Percentiles rank a stretch among this genome's conserved stretches.
Conservation (phyloP, 2,113 vertebrate genomes). For the Melanotaenia duboulayi region DNA sequence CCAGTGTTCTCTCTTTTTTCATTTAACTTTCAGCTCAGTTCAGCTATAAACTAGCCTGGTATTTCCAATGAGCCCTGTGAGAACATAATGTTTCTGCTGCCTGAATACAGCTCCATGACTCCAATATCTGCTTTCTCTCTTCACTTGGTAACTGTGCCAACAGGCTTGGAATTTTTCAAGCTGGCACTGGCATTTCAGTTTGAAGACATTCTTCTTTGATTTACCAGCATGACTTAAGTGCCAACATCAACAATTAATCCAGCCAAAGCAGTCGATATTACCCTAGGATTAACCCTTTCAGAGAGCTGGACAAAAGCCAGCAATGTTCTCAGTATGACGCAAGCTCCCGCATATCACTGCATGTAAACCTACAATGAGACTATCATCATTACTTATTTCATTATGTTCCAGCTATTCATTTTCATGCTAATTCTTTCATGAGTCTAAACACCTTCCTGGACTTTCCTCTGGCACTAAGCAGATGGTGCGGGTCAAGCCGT, state of each 20-base stretch:
- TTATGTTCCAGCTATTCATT: neutral
- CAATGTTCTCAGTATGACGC: neutral
- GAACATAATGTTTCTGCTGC: neutral
- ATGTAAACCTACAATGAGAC: neutral
- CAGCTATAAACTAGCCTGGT: neutral
- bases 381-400: neutral
- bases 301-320: neutral
- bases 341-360: neutral
- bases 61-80: neutral
- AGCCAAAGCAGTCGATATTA: constrained; percentile 1
- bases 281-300: constrained; percentile 40
- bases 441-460: constrained; percentile 2
- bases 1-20: constrained; percentile 20
- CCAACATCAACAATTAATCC: constrained; percentile 5
- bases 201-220: constrained; percentile 1
- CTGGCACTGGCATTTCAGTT: constrained; percentile 18
- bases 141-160: constrained; percentile 26
- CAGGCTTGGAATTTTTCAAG: neutral
- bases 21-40: constrained; percentile 16
- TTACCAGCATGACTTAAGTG: neutral
- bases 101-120: neutral
- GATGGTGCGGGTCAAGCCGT: constrained; percentile 1
- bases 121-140: neutral
- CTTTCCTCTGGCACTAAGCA: constrained; percentile 3
- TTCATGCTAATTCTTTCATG: constrained; percentile 44